phyloP scores from a whole-genome alignment of 2,888 invertebrate genomes.

The Harpalus rufipes region DNA sequence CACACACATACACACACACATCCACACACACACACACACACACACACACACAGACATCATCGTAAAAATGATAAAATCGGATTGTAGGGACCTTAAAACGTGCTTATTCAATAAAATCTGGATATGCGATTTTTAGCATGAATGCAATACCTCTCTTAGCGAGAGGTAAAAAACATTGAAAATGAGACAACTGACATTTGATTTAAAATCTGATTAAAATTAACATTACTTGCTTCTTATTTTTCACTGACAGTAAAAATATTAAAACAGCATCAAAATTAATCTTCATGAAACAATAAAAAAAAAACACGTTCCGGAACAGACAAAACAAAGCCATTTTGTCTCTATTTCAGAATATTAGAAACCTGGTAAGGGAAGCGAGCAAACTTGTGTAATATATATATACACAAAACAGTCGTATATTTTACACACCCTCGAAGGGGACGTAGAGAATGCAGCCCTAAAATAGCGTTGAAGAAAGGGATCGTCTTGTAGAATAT shows the following conservation, averaged over 20 bases:
- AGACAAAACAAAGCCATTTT: neutral
- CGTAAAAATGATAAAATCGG: too few relatives aligned
- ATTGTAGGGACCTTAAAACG: too few relatives aligned
- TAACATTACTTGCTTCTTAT: neutral
- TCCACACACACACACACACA: too few relatives aligned
- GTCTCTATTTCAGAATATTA: neutral
- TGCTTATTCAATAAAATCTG: too few relatives aligned
- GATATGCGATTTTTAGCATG: too few relatives aligned
- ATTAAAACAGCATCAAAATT: neutral
- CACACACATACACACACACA: too few relatives aligned
- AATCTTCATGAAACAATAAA: neutral
- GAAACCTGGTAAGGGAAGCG: neutral
- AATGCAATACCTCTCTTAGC: too few relatives aligned
- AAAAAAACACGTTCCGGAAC: neutral
- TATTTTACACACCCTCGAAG: conserved; percentile 18
- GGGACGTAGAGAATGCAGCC: conserved; percentile 14
- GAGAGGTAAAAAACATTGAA: too few relatives aligned
- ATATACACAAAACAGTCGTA: conserved; percentile 15
- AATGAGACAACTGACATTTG: too few relatives aligned
- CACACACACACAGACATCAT: too few relatives aligned
- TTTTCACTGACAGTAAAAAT: neutral
- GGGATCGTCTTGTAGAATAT: neutral
- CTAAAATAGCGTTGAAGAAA: conserved; percentile 9
- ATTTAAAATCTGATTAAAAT: too few relatives aligned
- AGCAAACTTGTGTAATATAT: conserved; percentile 7